Conservation (phyloP, 1,140 invertebrate genomes). For the Saccostrea glomerata region DNA sequence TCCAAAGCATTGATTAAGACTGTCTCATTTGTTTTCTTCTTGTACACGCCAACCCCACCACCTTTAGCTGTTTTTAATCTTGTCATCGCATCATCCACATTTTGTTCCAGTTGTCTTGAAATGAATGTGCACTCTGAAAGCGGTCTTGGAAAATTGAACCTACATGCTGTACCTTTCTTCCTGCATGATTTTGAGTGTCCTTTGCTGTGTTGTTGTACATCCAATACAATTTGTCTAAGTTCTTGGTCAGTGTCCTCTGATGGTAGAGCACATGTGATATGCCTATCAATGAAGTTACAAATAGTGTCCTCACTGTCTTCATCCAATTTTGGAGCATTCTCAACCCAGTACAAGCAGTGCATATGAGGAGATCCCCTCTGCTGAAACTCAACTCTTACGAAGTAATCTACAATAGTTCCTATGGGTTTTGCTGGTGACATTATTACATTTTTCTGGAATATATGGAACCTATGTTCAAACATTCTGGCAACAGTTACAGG, state of each 20-base stretch:
- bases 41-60: slow-evolving; percentile 42
- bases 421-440: too few relatives aligned
- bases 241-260: neutral
- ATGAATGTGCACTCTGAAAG: slow-evolving; percentile 35
- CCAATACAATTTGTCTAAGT: slow-evolving; percentile 18
- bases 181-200: neutral
- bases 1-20: too few relatives aligned
- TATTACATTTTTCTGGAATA: too few relatives aligned
- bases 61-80: neutral
- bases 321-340: slow-evolving; percentile 70
- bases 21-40: neutral
- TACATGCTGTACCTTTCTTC: too few relatives aligned
- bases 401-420: too few relatives aligned
- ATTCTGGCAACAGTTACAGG: too few relatives aligned
- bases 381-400: too few relatives aligned
- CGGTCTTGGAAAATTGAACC: slow-evolving; percentile 1
- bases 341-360: neutral
- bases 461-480: too few relatives aligned
- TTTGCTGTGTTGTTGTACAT: slow-evolving; percentile 48
- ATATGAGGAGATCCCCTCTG: slow-evolving; percentile 57
- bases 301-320: slow-evolving; percentile 44
- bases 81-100: neutral
- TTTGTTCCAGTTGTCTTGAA: neutral
- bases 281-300: slow-evolving; percentile 52
- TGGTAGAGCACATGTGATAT: neutral